Base-by-base conservation (phyloP, 2,888 invertebrate species). In the Hirtodrosophila alboralis region DNA sequence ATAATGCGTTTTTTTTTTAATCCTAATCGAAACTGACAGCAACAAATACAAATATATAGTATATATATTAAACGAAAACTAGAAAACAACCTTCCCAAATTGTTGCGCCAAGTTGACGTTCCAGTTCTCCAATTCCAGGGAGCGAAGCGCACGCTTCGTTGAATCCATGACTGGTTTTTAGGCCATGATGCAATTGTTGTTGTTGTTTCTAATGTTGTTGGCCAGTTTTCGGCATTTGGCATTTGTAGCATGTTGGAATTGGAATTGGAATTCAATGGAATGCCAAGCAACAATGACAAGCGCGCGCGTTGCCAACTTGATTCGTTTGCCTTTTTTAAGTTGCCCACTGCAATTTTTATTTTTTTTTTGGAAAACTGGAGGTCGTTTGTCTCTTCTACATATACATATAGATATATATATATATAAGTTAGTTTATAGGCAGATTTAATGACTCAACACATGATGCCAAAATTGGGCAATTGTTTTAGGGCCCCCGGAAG, bases 91-190 rank as follows among this genome's bases (percentile, higher is more conserved):
- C 69, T 75, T 68, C 75, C 59, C 0, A 77, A 80, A 72, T 63
- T 72, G 63, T 80, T 80, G 80, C 80, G 72, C 59, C 77, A 78
- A 75, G 61, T 68, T 72, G 72, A 77, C 44, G 81, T 78, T 78
- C 64, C 78, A 78, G 76, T 74, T 83, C 83, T 83, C 59, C 73
- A 60, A 51, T 63, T 67, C 13, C 70, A 67, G 73, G 74, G 74
- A 71, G 67, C 71, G 69, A 70, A 70, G 61, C 66, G 61, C 74
- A 74, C 62, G 74, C 66, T 73, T 43, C 30, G 61, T 40, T 72
- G 71, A 33, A 37, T 72, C 59, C 60, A 53, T 60, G 80, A 73
- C 81, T 80, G 84, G 77, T 80, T 80, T n/a, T 75, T 54, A 30
- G 47, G 60, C 45, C 75, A 69, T 80, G 84, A 80, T 80, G 79